Percentiles rank a stretch among this genome's conserved stretches.
Evolutionary conservation across 2,888 invertebrate genomes (phyloP).

Genomic region (Amphipoea lucens): DNA sequence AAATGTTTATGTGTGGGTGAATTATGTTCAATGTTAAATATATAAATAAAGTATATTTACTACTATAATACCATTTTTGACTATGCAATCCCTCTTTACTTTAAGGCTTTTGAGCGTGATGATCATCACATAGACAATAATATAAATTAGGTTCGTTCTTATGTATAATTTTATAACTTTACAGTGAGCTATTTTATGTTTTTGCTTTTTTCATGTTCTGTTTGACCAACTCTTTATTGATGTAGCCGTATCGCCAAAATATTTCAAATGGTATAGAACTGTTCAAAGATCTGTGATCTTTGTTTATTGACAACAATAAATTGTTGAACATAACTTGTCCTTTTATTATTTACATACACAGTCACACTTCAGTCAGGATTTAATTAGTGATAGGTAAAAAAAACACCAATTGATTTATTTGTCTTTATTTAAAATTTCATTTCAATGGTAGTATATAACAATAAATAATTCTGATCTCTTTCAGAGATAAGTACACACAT

Average conservation of each 20-base stretch:
- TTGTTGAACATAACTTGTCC: slow-evolving; percentile 78
- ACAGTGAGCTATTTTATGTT: slow-evolving; percentile 7
- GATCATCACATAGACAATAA: slow-evolving; percentile 39
- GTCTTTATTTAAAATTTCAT: slow-evolving; percentile 89
- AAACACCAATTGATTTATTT: slow-evolving; percentile 72
- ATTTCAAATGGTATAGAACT: slow-evolving; percentile 78
- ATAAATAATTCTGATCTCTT: slow-evolving; percentile 88
- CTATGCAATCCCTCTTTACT: slow-evolving; percentile 20
- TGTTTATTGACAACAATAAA: slow-evolving; percentile 86
- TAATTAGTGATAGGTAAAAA: slow-evolving; percentile 33
- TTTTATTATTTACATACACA: slow-evolving; percentile 54
- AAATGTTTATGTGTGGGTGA: slow-evolving; percentile 31
- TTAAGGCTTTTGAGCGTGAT: slow-evolving; percentile 25
- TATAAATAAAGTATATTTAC: slow-evolving; percentile 46
- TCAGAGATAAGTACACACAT: slow-evolving; percentile 85
- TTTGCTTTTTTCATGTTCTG: slow-evolving; percentile 7
- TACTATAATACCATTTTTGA: slow-evolving; percentile 36
- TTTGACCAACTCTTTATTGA: slow-evolving; percentile 10
- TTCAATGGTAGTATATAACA: slow-evolving; percentile 88
- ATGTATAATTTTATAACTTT: slow-evolving; percentile 9
- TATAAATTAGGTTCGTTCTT: slow-evolving; percentile 30
- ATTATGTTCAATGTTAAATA: slow-evolving; percentile 21
- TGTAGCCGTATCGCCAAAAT: slow-evolving; percentile 69
- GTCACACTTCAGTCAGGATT: background rate
- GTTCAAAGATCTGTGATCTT: slow-evolving; percentile 87